Conservation (phyloP, 1,140 invertebrate species). For the Aphelenchoides besseyi region DNA sequence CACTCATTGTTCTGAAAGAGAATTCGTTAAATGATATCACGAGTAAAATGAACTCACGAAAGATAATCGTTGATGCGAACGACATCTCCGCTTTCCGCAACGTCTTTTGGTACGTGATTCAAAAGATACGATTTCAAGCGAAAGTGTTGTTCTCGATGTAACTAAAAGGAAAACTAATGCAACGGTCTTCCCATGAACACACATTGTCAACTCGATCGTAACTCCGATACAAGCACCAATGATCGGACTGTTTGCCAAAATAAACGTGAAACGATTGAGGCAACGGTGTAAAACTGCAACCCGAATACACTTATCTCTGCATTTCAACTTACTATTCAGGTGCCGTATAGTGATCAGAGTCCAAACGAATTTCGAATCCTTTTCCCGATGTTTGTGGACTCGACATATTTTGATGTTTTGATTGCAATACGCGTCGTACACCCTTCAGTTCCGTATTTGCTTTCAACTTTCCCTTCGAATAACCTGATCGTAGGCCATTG, state of each 20-base stretch:
- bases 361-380: neutral
- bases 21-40: neutral
- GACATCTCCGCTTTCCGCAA: neutral
- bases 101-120: neutral
- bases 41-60: neutral
- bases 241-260: neutral
- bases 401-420: neutral
- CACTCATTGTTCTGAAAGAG: neutral
- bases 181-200: neutral
- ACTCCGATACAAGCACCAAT: conserved; percentile 4
- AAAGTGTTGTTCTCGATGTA: neutral
- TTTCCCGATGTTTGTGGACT: neutral
- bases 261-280: neutral
- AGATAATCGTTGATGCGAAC: neutral
- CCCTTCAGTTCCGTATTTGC: no score
- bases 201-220: conserved; percentile 8
- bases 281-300: neutral
- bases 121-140: neutral
- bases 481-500: no score
- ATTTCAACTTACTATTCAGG: neutral
- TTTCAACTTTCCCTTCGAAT: no score
- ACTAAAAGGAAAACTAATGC: neutral
- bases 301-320: no score
- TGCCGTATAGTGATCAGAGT: neutral
- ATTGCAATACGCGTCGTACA: no score